These are phyloP conservation scores for Rattus rattus DNA, from an alignment of 2,113 vertebrate species.

Conservation along the genomic window DNA sequence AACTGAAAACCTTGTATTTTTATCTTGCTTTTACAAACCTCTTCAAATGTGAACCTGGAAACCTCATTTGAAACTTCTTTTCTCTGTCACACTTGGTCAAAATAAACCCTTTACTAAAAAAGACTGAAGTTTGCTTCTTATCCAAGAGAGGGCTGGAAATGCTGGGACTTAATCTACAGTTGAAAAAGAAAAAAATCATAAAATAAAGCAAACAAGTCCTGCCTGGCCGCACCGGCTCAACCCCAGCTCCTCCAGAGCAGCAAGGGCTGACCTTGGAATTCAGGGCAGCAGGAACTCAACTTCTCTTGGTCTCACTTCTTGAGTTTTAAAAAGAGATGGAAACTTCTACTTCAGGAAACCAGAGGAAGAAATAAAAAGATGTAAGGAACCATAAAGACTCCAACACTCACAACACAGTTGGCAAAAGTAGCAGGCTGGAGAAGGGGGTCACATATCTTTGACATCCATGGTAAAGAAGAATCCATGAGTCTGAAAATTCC, in stretches of 20 bases:
- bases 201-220: background rate
- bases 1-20: conserved; percentile 51
- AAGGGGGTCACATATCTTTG: fast-evolving
- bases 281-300: background rate
- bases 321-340: background rate
- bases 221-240: fast-evolving
- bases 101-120: conserved; percentile 42
- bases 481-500: too few relatives aligned
- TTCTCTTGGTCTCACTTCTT: background rate
- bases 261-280: background rate
- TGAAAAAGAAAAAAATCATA: background rate
- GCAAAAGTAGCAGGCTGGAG: background rate
- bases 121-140: background rate
- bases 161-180: background rate
- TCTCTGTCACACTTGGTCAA: conserved; percentile 14
- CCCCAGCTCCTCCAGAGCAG: too few relatives aligned
- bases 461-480: fast-evolving
- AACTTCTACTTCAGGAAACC: background rate
- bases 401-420: fast-evolving
- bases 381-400: background rate
- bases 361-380: background rate
- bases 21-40: background rate
- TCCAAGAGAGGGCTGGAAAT: background rate
- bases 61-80: conserved; percentile 10
- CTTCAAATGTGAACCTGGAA: background rate